Conservation (phyloP, 2,888 invertebrate species). For the Sminthurinus aureus region DNA sequence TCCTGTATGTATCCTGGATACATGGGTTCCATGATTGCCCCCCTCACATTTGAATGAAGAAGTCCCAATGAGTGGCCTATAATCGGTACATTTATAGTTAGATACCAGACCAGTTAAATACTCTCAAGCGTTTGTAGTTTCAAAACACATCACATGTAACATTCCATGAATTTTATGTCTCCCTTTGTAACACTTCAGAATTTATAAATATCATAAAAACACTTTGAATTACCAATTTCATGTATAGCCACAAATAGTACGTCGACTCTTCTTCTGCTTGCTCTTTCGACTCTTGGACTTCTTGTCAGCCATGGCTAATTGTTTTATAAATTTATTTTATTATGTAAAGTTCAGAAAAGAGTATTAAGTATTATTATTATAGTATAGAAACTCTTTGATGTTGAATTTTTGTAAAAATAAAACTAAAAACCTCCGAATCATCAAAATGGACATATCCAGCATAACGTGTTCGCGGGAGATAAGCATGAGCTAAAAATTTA, state of each 20-base stretch:
- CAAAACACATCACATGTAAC: not conserved
- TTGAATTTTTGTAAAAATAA: too few relatives aligned
- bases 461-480: conserved; percentile 60
- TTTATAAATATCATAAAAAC: too few relatives aligned
- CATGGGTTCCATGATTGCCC: conserved; percentile 54
- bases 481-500: conserved; percentile 63
- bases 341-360: too few relatives aligned
- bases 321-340: too few relatives aligned
- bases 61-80: conserved; percentile 63
- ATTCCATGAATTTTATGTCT: not conserved
- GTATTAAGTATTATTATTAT: too few relatives aligned
- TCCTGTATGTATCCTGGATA: conserved; percentile 51
- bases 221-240: conserved; percentile 63
- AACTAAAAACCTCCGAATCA: too few relatives aligned
- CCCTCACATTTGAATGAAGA: conserved; percentile 47
- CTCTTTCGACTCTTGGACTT: not conserved
- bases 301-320: too few relatives aligned
- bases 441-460: conserved; percentile 67
- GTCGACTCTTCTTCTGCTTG: conserved; percentile 63
- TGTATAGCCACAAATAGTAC: conserved; percentile 66
- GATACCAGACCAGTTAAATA: not conserved
- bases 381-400: too few relatives aligned
- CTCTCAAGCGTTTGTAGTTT: not conserved
- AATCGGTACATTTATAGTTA: not conserved
- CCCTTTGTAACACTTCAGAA: too few relatives aligned